A percentile compares a stretch with the other conserved stretches of the same genome.
phyloP scores from a whole-genome alignment of 2,888 invertebrate species.

The Tuberolachnus salignus region DNA sequence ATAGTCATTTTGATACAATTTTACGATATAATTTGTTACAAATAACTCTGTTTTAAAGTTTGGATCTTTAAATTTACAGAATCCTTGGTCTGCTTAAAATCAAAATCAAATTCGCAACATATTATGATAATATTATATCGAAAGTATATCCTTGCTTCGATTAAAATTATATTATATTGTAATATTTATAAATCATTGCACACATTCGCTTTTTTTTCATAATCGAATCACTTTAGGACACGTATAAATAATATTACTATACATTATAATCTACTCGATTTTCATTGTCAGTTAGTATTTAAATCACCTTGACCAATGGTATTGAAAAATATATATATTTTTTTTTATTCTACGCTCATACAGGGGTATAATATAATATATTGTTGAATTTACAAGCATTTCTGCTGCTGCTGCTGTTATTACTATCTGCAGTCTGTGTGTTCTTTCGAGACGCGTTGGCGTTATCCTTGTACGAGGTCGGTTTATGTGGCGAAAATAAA shows the following conservation, averaged over 20 bases:
- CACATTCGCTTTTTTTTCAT: neutral
- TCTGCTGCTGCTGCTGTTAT: neutral
- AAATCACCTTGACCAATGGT: slow-evolving; percentile 47
- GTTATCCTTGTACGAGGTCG: slow-evolving; percentile 53
- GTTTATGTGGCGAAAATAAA: slow-evolving; percentile 32
- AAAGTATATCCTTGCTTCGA: too few species aligned
- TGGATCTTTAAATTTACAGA: too few species aligned
- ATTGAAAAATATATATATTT: slow-evolving; percentile 45
- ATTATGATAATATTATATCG: too few species aligned
- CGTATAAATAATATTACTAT: neutral
- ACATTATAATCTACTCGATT: slow-evolving; percentile 6
- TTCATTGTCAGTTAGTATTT: slow-evolving; percentile 41
- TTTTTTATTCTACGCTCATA: slow-evolving; percentile 33
- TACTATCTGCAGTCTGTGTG: neutral
- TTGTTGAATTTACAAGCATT: slow-evolving; percentile 1
- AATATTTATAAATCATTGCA: neutral
- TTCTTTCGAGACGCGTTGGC: slow-evolving; percentile 25
- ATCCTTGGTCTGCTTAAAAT: too few species aligned
- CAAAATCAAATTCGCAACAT: too few species aligned
- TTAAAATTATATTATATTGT: too few species aligned
- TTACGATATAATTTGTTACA: too few species aligned
- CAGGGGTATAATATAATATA: slow-evolving; percentile 31
- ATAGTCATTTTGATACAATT: too few species aligned
- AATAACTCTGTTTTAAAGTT: too few species aligned
- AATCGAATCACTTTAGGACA: slow-evolving; percentile 7